Evolutionary conservation across 2,113 vertebrate species (phyloP), one percentile per base, ranked within the genome.

Genomic region (Notarius lentiginosus): DNA sequence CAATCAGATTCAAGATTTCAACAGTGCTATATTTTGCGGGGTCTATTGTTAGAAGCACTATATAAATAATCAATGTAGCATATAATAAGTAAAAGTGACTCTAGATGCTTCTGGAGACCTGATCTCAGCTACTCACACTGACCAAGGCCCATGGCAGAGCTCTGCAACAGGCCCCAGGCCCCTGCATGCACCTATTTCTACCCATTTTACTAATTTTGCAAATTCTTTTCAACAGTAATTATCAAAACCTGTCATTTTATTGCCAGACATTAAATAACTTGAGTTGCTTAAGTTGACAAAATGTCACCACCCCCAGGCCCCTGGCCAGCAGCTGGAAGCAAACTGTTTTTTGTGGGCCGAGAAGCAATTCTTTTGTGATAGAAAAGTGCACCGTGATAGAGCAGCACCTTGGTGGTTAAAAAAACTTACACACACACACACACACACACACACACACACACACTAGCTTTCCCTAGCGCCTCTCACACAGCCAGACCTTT

Each of bases 401-500:
- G 34, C 53, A 60, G 55, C 27, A 79, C 27, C 27, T 79, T 22
- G 77, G 27, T 79, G 76, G 76, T 20, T 56, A 18, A 5, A 60
- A 56, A 63, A 4, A 11, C 53, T 17, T 20, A 51, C 24, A 72
- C 72, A 30, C 85, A 79, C 80, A 79, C 79, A 76, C 77, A 77
- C 18, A n/a, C n/a, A n/a, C n/a, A n/a, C n/a, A 88, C 34, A 80
- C 72, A 30, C 85, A 79, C 80, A 79, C 79, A 76, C 79, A 77
- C 18, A 88, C 34, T 77, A 55, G 85, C 81, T 87, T 75, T 30
- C 61, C 41, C 41, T 34, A 65, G 14, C 7, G 20, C 56, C 53
- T 79, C 55, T 75, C 63, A 83, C 2, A 24, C 82, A 24, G 30
- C 11, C 47, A 79, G 65, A 70, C 30, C 65, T 82, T 87, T 81